phyloP scores from a whole-genome alignment of 2,797 vertebrate genomes.

The Lepilemur septentrionalis region DNA sequence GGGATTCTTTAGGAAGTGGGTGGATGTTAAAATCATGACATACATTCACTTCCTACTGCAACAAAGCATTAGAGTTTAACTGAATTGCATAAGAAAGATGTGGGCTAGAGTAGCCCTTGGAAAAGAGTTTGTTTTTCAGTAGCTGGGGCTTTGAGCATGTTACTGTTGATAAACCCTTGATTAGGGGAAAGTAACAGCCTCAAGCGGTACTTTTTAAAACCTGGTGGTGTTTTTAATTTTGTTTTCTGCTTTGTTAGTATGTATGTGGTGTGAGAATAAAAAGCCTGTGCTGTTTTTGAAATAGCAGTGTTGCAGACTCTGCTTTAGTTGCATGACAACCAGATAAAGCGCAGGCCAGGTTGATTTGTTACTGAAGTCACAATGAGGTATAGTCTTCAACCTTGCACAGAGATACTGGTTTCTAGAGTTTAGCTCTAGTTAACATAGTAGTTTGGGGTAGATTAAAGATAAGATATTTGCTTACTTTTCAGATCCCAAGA shows the following conservation, averaged over 20 bases:
- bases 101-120: not conserved
- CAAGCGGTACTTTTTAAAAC: not conserved
- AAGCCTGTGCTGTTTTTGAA: slow-evolving; percentile 33
- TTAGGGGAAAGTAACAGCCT: not conserved
- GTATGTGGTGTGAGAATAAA: slow-evolving; percentile 13
- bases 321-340: not conserved
- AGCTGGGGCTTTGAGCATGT: not conserved
- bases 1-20: slow-evolving; percentile 3
- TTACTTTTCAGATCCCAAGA: not conserved
- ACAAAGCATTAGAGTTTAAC: not conserved
- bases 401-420: not conserved
- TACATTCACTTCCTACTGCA: not conserved
- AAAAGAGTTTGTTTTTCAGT: not conserved
- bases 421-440: not conserved
- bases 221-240: not conserved
- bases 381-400: not conserved
- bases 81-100: not conserved
- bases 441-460: not conserved
- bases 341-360: not conserved
- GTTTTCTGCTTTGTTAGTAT: slow-evolving; percentile 20
- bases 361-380: not conserved
- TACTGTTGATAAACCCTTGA: slow-evolving; percentile 10
- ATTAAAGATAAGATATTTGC: not conserved
- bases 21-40: slow-evolving; percentile 12
- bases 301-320: not conserved